A percentile compares a stretch with the other conserved stretches of the same genome.
These are phyloP conservation scores for Columba livia DNA, from an alignment of 2,113 vertebrate species.

Conservation along the genomic window DNA sequence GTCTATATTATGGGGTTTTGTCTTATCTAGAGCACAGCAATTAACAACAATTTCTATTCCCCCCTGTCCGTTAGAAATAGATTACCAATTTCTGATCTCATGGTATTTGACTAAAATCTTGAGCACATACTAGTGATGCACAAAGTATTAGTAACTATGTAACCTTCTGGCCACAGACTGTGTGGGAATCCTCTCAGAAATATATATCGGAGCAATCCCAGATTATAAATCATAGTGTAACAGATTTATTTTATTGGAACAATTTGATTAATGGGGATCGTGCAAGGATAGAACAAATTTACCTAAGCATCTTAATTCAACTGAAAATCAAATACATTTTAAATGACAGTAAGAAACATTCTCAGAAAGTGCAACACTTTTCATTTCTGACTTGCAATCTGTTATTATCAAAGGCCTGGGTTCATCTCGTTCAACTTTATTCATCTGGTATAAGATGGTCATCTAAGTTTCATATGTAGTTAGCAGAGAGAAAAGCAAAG, in stretches of 20 bases:
- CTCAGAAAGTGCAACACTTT: background rate
- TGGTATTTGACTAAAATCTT: background rate
- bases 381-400: background rate
- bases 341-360: background rate
- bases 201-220: background rate
- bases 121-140: background rate
- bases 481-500: background rate
- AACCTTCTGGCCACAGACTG: background rate
- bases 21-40: background rate
- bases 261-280: background rate
- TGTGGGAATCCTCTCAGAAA: background rate
- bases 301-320: background rate
- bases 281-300: background rate
- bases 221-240: background rate
- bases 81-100: background rate
- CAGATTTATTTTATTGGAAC: background rate
- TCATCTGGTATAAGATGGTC: background rate
- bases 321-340: background rate
- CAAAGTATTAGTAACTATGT: background rate
- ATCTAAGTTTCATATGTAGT: background rate
- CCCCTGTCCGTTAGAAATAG: background rate
- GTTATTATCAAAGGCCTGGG: background rate
- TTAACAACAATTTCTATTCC: slow-evolving; percentile 2
- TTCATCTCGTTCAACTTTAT: background rate
- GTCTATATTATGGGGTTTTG: background rate